Evolutionary conservation across 1,140 invertebrate species (phyloP), one percentile per base, ranked within the genome.

Genomic region (Microplitis mediator): DNA sequence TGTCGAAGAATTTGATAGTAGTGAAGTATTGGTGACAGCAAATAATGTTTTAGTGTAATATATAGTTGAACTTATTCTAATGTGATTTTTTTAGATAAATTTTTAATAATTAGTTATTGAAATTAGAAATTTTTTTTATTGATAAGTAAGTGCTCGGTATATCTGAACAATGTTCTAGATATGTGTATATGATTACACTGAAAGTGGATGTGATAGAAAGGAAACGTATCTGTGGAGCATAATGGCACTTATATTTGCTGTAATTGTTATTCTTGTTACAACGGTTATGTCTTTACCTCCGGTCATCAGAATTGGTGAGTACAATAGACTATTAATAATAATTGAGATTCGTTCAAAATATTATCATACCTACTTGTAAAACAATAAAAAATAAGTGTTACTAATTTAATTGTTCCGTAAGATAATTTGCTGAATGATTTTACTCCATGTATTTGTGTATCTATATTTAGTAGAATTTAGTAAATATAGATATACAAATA

Each of bases 231-330:
- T 71, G 73, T 69, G 73, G 75, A 75, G 78, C 82, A 86, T 79
- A 81, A 87, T 87, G 85, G 85, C 84, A 81, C 81, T 86, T 68
- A 79, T 85, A 78, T 84, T 85, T 79, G 84, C 79, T 78, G 74
- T 87, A 76, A 86, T 87, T 75, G 82, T 86, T 77, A 80, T 87
- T 79, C 81, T 87, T 76, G 80, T 87, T 74, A 83, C 84, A 75
- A 85, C 84, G 78, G 84, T 81, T 74, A 85, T 86, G 85, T 86
- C 90, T 61, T 79, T 92, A 75, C 91, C 91, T 69, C 91, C 90
- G 60, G 90, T 92, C 76, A 89, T 92, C 83, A 90, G 90, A 86
- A 91, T 92, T 82, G 91, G 91, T 92, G 78, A 89, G 88, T 87
- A 64, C 32, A 16, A 6, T 8, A 45, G 11, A 9, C 6, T 9